Percentiles rank a stretch among this genome's conserved stretches.
Conservation (phyloP, 2,113 vertebrate genomes). For the Spilogale gracilis region DNA sequence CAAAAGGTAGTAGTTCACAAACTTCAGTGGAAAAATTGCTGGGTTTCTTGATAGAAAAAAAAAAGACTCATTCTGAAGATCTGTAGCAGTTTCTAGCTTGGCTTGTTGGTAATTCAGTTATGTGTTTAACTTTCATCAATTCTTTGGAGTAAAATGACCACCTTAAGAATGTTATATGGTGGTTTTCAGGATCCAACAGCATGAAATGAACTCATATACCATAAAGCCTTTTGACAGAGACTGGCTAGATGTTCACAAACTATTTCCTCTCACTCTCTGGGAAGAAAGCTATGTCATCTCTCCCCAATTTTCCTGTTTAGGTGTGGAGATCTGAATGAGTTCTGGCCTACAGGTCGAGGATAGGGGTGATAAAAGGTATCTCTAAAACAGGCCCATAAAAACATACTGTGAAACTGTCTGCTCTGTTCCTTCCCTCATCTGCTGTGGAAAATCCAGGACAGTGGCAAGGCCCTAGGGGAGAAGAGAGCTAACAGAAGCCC, state of each 20-base stretch:
- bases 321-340: not conserved
- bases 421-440: not conserved
- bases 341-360: not conserved
- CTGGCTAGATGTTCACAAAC: not conserved
- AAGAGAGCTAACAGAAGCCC: not conserved
- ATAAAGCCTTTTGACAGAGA: not conserved
- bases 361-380: not conserved
- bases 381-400: not conserved
- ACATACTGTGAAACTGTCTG: not conserved
- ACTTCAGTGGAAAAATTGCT: not conserved
- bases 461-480: rapidly evolving
- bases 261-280: not conserved
- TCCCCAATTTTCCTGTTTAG: not conserved
- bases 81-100: not conserved
- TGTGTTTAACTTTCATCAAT: not conserved
- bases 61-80: not conserved
- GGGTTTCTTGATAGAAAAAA: not conserved
- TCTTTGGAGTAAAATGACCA: not conserved
- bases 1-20: not conserved
- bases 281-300: not conserved
- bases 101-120: not conserved
- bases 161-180: not conserved
- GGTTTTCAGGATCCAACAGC: not conserved
- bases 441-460: not conserved
- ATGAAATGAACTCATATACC: not conserved